These are phyloP conservation scores for Colistium nudipinnis DNA, from an alignment of 2,113 vertebrate genomes.

Conservation along the genomic window DNA sequence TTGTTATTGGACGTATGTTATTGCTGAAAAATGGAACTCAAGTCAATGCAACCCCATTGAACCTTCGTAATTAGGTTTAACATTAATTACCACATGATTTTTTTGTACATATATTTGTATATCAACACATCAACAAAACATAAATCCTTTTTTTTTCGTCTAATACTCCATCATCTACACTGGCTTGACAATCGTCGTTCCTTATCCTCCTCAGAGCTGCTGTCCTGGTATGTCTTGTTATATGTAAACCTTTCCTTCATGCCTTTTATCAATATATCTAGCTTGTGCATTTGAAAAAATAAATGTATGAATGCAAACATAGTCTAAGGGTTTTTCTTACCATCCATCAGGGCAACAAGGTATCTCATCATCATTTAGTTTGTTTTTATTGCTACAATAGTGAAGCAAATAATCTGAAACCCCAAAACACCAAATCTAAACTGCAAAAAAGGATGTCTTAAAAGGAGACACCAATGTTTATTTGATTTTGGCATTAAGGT, in stretches of 20 bases:
- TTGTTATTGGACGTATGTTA: background rate
- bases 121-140: background rate
- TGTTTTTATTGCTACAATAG: background rate
- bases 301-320: conserved; percentile 32
- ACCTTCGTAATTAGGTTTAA: background rate
- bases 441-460: background rate
- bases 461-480: conserved; percentile 64
- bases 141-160: background rate
- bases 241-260: conserved; percentile 12
- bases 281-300: conserved; percentile 58
- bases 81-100: background rate
- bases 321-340: conserved; percentile 3
- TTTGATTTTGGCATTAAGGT: conserved; percentile 67
- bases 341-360: background rate
- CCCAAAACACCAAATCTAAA: background rate
- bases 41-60: background rate
- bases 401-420: background rate
- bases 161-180: background rate
- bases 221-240: conserved; percentile 4
- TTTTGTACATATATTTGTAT: too few species aligned
- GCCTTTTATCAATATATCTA: conserved; percentile 31
- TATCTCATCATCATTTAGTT: background rate
- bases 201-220: background rate
- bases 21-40: background rate
- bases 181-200: background rate